These are phyloP conservation scores for Chrysolophus pictus DNA, from an alignment of 2,797 vertebrate genomes.

Conservation along the genomic window DNA sequence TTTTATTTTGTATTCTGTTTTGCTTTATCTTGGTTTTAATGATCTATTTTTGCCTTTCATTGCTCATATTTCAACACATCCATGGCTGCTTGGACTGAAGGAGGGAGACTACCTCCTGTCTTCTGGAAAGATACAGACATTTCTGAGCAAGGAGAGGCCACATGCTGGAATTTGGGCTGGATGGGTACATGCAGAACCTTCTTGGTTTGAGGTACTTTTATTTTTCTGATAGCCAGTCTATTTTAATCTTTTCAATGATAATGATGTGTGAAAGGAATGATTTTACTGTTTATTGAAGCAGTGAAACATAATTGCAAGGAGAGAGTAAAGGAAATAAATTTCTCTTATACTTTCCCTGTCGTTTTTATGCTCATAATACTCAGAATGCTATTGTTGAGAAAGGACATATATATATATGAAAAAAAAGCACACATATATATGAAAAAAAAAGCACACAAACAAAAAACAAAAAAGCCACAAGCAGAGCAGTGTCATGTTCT, in stretches of 20 bases:
- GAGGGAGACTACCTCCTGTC: neutral
- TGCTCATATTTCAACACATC: neutral
- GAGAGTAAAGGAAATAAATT: conserved; percentile 44
- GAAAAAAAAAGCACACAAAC: neutral
- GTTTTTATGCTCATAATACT: conserved; percentile 29
- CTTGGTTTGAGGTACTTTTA: neutral
- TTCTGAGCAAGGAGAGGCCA: neutral
- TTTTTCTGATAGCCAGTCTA: neutral
- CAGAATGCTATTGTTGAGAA: neutral
- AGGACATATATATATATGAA: neutral
- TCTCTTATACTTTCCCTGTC: neutral
- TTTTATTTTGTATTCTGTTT: neutral
- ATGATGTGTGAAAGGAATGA: conserved; percentile 42
- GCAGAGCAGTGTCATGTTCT: neutral
- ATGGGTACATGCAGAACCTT: neutral
- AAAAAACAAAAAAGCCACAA: neutral
- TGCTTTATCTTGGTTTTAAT: neutral
- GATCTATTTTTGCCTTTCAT: neutral
- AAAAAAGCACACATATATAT: rapidly evolving
- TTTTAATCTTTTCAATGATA: conserved; percentile 51
- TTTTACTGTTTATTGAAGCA: conserved; percentile 63
- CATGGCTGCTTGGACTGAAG: neutral
- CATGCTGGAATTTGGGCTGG: neutral
- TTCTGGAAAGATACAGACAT: neutral
- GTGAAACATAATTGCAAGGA: conserved; percentile 49